Base-by-base conservation (phyloP, 2,113 vertebrate species). In the Philantomba maxwellii region DNA sequence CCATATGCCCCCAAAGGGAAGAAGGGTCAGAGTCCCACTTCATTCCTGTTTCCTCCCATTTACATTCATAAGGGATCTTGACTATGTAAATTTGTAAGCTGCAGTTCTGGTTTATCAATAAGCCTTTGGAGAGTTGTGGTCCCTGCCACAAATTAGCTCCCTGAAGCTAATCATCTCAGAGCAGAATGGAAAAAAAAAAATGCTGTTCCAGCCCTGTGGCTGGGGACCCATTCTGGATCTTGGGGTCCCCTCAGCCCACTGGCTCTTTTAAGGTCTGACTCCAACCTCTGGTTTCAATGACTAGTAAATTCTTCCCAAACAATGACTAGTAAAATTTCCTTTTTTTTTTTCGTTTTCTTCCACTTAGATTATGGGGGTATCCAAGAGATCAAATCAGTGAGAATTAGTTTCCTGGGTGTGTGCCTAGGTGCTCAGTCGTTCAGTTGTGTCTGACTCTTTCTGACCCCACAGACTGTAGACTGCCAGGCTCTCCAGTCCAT, bases 361-460 rank as follows among this genome's bases (percentile, higher is more conserved):
- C 16, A 49, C 16, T 78, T 58, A 91, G 25, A 87, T n/a, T 49
- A 80, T 39, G 19, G 36, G 7, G 28, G 2, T 6, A 73, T 51
- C 88, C 28, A 66, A 60, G 28, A 66, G 15, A 73, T 62, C 21
- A 73, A 70, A 28, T 17, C n/a, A 64, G 53, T 14, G 28, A 43
- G 55, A 86, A 81, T 58, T 28, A 5, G 11, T 57, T 36, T 83
- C 66, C 87, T 36, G 17, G 6, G n/a, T 39, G 6, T 70, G 66
- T 70, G n/a, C 5, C n/a, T 70, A 23, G 5, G 66, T 70, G 66
- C 66, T 70, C n/a, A 39, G n/a, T 70, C 19, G 3, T 11, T 70
- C n/a, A 70, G 5, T 70, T 10, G 0, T 39, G 66, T 70, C n/a
- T 0, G 0, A 13, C n/a, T 70, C 10, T 70, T 70, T 39, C n/a